These are phyloP conservation scores for Ceyx erithaca DNA, from an alignment of 2,797 vertebrate species.

Conservation along the genomic window DNA sequence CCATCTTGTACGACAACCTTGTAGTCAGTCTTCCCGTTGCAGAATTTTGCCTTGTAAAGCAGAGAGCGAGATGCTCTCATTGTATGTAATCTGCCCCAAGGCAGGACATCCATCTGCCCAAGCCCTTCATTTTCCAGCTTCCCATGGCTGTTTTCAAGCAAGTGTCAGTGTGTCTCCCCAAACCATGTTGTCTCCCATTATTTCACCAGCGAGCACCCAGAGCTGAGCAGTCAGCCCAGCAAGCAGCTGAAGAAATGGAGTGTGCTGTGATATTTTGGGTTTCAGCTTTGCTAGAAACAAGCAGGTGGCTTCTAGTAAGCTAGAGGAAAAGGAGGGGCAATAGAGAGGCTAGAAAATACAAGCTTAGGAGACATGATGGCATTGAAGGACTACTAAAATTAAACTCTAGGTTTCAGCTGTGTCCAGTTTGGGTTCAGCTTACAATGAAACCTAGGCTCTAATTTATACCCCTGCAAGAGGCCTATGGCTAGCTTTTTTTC, in stretches of 20 bases:
- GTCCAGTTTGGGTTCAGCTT: constrained; percentile 33
- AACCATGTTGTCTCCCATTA: not conserved
- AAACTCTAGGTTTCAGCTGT: constrained; percentile 44
- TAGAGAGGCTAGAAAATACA: not conserved
- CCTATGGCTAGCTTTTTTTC: not conserved
- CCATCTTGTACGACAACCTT: not conserved
- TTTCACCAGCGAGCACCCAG: not conserved
- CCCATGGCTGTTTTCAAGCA: not conserved
- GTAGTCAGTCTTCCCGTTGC: not conserved
- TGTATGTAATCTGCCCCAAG: not conserved
- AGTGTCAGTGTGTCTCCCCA: not conserved
- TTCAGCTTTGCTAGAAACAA: constrained; percentile 14
- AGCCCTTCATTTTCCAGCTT: not conserved
- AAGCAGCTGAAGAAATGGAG: not conserved
- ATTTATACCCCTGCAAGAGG: not conserved
- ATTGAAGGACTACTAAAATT: constrained; percentile 48
- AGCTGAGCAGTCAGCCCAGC: not conserved
- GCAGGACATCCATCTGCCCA: not conserved
- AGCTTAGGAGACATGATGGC: not conserved
- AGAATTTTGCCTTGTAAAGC: not conserved
- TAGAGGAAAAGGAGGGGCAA: not conserved
- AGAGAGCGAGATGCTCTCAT: not conserved
- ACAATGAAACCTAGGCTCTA: constrained; percentile 17
- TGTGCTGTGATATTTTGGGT: not conserved
- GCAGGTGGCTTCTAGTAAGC: not conserved